phyloP scores from a whole-genome alignment of 2,888 invertebrate species.

The Celastrina argiolus region DNA sequence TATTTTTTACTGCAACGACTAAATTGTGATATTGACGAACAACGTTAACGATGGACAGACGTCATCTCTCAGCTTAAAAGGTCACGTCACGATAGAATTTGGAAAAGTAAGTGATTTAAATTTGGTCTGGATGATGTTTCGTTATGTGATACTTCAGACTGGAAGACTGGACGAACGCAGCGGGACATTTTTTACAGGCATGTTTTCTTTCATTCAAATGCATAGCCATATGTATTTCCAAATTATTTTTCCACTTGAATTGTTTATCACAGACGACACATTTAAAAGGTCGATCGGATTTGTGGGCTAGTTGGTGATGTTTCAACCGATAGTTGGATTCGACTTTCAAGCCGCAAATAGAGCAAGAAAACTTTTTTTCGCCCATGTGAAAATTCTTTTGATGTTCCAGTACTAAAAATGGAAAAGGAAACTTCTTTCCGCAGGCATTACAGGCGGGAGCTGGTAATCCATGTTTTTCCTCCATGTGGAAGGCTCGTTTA shows the following conservation, averaged over 20 bases:
- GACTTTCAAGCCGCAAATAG: constrained; percentile 68
- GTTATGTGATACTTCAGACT: constrained; percentile 40
- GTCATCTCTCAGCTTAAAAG: too few relatives aligned
- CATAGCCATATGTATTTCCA: constrained; percentile 39
- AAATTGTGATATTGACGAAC: too few relatives aligned
- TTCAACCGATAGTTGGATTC: constrained; percentile 42
- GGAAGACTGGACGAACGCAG: constrained; percentile 43
- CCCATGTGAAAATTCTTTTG: constrained; percentile 54
- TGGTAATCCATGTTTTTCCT: constrained; percentile 48
- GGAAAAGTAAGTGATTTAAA: background rate
- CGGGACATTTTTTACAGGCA: constrained; percentile 42
- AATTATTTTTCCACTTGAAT: constrained; percentile 40
- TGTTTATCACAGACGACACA: constrained; percentile 40
- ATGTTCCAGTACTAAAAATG: constrained; percentile 47
- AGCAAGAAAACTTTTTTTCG: constrained; percentile 56
- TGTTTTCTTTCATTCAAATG: constrained; percentile 44
- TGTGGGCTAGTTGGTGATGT: constrained; percentile 41
- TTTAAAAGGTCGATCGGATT: constrained; percentile 40
- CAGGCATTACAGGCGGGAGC: constrained; percentile 54
- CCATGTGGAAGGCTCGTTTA: constrained; percentile 44
- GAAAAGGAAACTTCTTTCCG: constrained; percentile 50
- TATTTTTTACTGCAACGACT: too few relatives aligned
- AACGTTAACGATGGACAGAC: too few relatives aligned
- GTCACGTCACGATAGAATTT: background rate
- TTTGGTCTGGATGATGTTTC: constrained; percentile 35